Evolutionary conservation across 35 echinoderm and acorn worm species (phyloP), one percentile per base, ranked within the genome.

Genomic region (Diadema setosum): DNA sequence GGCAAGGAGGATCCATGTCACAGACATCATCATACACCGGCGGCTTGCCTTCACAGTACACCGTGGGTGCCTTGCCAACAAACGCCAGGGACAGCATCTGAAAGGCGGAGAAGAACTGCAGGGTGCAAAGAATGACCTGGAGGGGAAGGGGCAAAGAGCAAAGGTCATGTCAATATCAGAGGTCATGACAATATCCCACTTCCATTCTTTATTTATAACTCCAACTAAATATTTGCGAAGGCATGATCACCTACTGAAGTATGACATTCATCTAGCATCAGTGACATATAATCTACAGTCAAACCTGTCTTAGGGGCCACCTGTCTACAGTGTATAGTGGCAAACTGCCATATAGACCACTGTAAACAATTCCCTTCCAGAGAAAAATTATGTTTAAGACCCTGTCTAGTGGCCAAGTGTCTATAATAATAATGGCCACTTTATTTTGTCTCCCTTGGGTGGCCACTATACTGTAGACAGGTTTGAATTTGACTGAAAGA

Each of bases 61-160:
- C 2, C 8, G 23, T 6, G 4, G 89, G 89, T 37, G 70, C 83
- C 14, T 69, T 70, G 39, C 89, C 89, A 5, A 91, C 69, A 44
- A 91, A 91, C 3, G 69, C 89, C 16, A 91, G 45, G 34, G 60
- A 55, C 34, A 91, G 26, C 89, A 91, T 85, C 18, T 91, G 89
- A 4, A 52, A 50, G 4, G 82, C 82, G 37, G 27, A 26, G 37
- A 67, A 67, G 12, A 67, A 16, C 45, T 85, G 48, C n/a, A 85
- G 16, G 3, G 65, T 16, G 41, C 85, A 48, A 20, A 85, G 25
- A 5, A 84, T 75, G 3, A 73, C 4, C 42, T 85, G 25, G 14
- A 89, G 30, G 14, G 33, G 39, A 39, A n/a, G n/a, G n/a, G n/a
- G n/a, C n/a, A n/a, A n/a, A n/a, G n/a, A n/a, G n/a, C n/a, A n/a